A percentile compares a stretch with the other conserved stretches of the same genome.
Evolutionary conservation across 1,140 invertebrate genomes (phyloP).

Genomic region (Spodoptera litura): DNA sequence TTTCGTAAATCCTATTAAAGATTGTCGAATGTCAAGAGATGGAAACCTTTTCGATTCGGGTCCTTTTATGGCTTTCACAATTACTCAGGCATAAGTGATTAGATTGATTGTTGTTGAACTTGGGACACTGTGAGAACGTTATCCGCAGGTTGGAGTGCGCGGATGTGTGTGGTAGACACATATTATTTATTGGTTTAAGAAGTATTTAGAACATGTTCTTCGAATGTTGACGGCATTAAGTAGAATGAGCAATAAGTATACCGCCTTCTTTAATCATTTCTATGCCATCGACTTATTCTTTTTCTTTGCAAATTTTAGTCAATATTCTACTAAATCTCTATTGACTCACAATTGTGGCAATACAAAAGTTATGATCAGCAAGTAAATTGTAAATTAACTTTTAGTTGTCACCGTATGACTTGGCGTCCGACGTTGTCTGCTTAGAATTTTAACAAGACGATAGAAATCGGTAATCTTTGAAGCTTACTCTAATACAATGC

Average conservation of each 20-base stretch:
- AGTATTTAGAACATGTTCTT: too few species aligned
- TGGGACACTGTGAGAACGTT: too few species aligned
- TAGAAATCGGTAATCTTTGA: constrained; percentile 80
- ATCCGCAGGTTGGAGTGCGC: background rate
- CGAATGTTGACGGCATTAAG: too few species aligned
- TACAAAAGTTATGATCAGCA: constrained; percentile 58
- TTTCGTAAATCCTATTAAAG: constrained; percentile 16
- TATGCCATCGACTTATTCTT: too few species aligned
- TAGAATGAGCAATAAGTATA: too few species aligned
- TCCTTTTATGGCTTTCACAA: constrained; percentile 20
- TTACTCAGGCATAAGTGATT: background rate
- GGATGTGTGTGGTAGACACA: too few species aligned
- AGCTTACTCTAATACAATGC: constrained; percentile 76
- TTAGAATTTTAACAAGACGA: constrained; percentile 81
- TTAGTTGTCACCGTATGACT: constrained; percentile 71
- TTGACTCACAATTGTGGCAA: constrained; percentile 36
- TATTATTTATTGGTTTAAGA: too few species aligned
- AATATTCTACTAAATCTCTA: too few species aligned
- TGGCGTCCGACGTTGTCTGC: constrained; percentile 73
- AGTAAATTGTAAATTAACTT: constrained; percentile 78
- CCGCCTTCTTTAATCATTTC: too few species aligned
- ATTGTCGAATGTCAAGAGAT: constrained; percentile 15
- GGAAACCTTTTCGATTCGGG: background rate
- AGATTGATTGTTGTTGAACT: background rate
- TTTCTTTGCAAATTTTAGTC: too few species aligned